phyloP scores from a whole-genome alignment of 1,140 invertebrate genomes.

The Temnothorax longispinosus region DNA sequence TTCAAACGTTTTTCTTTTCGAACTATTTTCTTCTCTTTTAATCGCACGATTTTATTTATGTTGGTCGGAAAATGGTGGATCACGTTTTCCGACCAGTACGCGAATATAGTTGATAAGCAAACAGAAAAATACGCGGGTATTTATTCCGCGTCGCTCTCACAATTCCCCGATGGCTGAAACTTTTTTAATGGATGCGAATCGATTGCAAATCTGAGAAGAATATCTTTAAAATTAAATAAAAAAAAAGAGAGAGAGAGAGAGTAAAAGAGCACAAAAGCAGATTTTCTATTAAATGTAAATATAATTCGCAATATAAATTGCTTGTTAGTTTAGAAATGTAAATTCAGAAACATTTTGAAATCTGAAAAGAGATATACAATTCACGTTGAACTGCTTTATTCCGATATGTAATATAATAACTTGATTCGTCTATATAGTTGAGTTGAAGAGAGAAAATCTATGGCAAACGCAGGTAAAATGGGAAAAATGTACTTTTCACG shows the following conservation, averaged over 20 bases:
- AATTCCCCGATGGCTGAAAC: background rate
- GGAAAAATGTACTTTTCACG: constrained; percentile 20
- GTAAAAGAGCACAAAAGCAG: background rate
- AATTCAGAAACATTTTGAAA: background rate
- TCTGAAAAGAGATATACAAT: constrained; percentile 12
- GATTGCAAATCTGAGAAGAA: background rate
- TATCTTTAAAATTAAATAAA: background rate
- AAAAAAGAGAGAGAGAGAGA: background rate
- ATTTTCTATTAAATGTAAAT: background rate
- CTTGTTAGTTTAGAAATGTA: background rate
- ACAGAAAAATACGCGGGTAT: constrained; percentile 24
- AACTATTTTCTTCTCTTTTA: background rate
- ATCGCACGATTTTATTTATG: constrained; percentile 14
- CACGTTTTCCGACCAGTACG: constrained; percentile 9
- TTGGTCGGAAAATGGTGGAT: constrained; percentile 16
- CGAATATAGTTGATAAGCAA: constrained; percentile 5
- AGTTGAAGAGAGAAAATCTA: constrained; percentile 2
- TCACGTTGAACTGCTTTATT: constrained; percentile 14
- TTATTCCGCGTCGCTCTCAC: constrained; percentile 3
- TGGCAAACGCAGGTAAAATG: background rate
- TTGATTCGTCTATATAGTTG: background rate
- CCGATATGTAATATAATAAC: background rate
- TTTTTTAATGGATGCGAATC: constrained; percentile 34
- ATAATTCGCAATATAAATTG: background rate
- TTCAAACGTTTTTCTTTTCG: background rate